Percentiles rank a stretch among this genome's conserved stretches.
Evolutionary conservation across 1,140 invertebrate species (phyloP).

Genomic region (Micrasema longulum): DNA sequence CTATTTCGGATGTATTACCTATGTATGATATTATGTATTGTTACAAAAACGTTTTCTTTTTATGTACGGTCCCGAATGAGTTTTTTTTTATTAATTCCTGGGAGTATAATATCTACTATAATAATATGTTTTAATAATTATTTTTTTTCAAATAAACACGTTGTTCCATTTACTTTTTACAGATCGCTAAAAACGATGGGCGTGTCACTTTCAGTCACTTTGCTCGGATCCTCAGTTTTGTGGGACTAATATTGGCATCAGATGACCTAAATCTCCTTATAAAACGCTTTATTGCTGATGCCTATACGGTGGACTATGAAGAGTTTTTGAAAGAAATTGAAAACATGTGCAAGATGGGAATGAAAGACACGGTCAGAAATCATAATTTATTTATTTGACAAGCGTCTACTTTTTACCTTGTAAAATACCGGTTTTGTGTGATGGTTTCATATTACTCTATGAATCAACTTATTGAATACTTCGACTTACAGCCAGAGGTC

Average conservation of each 20-base stretch:
- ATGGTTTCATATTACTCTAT: not conserved
- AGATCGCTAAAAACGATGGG: slow-evolving; percentile 78
- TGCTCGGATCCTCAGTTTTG: slow-evolving; percentile 74
- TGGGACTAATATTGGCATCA: slow-evolving; percentile 72
- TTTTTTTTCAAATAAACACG: no score
- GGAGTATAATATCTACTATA: no score
- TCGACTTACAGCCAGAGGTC: no score
- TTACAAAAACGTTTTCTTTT: no score
- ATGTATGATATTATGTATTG: no score
- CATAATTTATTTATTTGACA: not conserved
- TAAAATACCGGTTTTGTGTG: not conserved
- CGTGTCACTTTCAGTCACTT: slow-evolving; percentile 79
- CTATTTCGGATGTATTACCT: no score
- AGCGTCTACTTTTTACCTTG: not conserved
- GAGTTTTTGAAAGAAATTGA: slow-evolving; percentile 72
- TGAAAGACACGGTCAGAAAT: slow-evolving; percentile 63
- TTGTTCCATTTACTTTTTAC: not conserved
- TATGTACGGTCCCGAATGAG: no score
- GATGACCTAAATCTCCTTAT: slow-evolving; percentile 77
- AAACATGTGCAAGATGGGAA: slow-evolving; percentile 70
- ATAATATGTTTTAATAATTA: no score
- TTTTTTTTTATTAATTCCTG: no score
- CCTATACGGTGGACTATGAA: slow-evolving; percentile 78
- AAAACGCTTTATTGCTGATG: slow-evolving; percentile 76
- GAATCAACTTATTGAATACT: no score